Conservation (phyloP, 1,140 invertebrate genomes). For the Achroia grisella region DNA sequence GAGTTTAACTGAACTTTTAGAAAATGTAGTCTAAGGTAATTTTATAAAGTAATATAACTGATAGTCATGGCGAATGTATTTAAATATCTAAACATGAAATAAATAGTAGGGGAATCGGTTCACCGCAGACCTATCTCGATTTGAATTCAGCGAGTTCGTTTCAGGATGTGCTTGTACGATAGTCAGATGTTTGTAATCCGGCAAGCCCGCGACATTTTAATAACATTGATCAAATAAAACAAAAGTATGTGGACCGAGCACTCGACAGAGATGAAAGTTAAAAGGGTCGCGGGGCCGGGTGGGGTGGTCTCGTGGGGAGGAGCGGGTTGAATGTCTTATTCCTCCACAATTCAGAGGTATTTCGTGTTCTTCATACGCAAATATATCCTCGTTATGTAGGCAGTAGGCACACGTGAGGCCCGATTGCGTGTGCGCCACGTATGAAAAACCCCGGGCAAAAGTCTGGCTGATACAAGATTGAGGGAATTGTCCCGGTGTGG, state of each 20-base stretch:
- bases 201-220: slow-evolving; percentile 69
- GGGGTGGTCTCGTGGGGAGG: slow-evolving; percentile 23
- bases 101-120: too few species aligned
- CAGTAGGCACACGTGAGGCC: slow-evolving; percentile 63
- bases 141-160: too few species aligned
- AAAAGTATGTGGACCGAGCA: slow-evolving; percentile 73
- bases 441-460: slow-evolving; percentile 31
- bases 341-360: slow-evolving; percentile 72
- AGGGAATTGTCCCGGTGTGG: slow-evolving; percentile 29
- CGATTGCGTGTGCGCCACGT: slow-evolving; percentile 56
- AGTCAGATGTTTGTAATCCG: slow-evolving; percentile 65
- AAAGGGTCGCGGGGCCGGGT: slow-evolving; percentile 60
- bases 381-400: slow-evolving; percentile 71
- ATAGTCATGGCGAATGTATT: too few species aligned
- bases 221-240: slow-evolving; percentile 74
- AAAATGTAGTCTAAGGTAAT: too few species aligned
- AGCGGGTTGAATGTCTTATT: slow-evolving; percentile 71
- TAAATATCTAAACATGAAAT: too few species aligned
- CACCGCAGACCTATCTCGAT: too few species aligned
- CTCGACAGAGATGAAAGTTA: slow-evolving; percentile 73
- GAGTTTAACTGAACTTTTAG: too few species aligned
- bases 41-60: too few species aligned
- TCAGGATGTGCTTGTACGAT: slow-evolving; percentile 21
- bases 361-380: slow-evolving; percentile 74
- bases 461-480: slow-evolving; percentile 21